These are phyloP conservation scores for Hetaerina titia DNA, from an alignment of 2,888 invertebrate genomes.

Conservation along the genomic window DNA sequence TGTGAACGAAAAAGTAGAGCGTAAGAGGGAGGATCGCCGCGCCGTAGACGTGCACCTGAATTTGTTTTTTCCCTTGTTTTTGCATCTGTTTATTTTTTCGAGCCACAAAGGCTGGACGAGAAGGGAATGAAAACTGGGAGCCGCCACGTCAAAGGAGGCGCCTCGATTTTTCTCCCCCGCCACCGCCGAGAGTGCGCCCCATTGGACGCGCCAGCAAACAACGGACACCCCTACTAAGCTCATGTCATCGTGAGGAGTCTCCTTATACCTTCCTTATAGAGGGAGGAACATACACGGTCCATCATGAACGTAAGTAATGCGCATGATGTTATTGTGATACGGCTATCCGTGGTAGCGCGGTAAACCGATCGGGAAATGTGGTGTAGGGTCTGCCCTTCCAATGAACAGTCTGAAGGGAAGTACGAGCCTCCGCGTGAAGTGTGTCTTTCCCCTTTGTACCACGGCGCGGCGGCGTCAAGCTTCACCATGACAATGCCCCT, in stretches of 20 bases:
- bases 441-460: too few relatives aligned
- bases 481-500: too few relatives aligned
- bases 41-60: neutral
- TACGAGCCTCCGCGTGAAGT: too few relatives aligned
- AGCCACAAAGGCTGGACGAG: neutral
- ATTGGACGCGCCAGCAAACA: neutral
- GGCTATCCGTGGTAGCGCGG: too few relatives aligned
- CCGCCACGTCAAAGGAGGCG: neutral
- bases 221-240: neutral
- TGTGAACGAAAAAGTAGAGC: constrained; percentile 19
- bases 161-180: neutral
- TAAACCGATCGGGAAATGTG: too few relatives aligned
- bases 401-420: too few relatives aligned
- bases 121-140: neutral
- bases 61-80: neutral
- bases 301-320: too few relatives aligned
- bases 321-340: too few relatives aligned
- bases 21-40: neutral
- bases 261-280: neutral
- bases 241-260: neutral
- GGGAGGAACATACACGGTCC: neutral
- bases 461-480: too few relatives aligned
- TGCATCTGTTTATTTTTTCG: neutral
- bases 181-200: neutral
- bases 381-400: too few relatives aligned